Evolutionary conservation across 1,140 invertebrate genomes (phyloP), one percentile per base, ranked within the genome.

Genomic region (Lasioglossum albipes): DNA sequence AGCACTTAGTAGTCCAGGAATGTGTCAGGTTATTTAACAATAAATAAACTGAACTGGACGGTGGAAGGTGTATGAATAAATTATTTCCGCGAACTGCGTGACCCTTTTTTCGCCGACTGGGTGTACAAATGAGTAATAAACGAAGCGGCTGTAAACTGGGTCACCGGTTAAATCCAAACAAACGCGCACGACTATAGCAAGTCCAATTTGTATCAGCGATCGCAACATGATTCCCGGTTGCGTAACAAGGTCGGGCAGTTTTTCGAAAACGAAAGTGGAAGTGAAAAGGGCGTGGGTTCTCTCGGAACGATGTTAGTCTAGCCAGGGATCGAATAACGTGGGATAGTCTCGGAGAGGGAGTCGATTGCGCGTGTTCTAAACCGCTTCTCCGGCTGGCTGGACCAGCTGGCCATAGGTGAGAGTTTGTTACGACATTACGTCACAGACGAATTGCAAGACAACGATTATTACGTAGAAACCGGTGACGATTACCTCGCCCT

Each of bases 391-490:
- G 41, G 36, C 16, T 22, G 45, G 22, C 66, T 61, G 69, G 71
- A 31, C 70, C 81, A 73, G 36, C 61, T 12, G 52, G 76, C 42
- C 59, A 74, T 70, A 83, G 67, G 82, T 81, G 82, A 83, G 82
- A 83, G 81, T 81, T 41, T 70, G 78, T 73, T 69, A 70, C 70
- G n/a, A 18, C 52, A 59, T 83, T 81, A 71, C 82, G 36, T 81
- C 78, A 83, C 42, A 71, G 31, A 68, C 7, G 71, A 83, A 83
- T 75, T 57, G 65, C 70, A 54, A 16, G 62, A 62, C 27, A 31
- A 7, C 10, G 7, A 49, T 10, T 49, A 36, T 81, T 66, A 31
- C 62, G 54, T 54, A 62, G 6, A 16, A 59, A 52, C 20, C 16
- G 42, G 27, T 16, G 20, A 1, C 31, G 16, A 62, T 73, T 64